phyloP scores from a whole-genome alignment of 2,888 invertebrate genomes.

The Endomychus coccineus region DNA sequence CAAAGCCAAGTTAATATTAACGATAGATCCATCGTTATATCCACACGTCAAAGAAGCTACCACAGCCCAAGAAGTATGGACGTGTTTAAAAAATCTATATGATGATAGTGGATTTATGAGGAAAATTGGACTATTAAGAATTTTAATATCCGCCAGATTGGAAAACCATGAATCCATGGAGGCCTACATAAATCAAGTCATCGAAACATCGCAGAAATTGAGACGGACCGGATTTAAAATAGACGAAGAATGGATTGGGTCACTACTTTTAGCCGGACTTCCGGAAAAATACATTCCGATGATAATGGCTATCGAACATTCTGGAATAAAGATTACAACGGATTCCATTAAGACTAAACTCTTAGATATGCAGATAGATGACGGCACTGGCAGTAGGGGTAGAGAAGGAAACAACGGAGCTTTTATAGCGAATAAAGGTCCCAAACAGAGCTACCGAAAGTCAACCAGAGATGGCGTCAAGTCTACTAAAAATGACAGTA shows the following conservation, averaged over 20 bases:
- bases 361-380: constrained; percentile 8
- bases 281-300: constrained; percentile 23
- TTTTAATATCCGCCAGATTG: constrained; percentile 24
- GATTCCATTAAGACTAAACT: constrained; percentile 29
- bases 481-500: not conserved
- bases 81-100: constrained; percentile 22
- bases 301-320: constrained; percentile 29
- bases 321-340: constrained; percentile 24
- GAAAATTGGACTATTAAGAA: constrained; percentile 27
- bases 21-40: constrained; percentile 24
- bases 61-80: constrained; percentile 24
- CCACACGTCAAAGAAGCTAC: constrained; percentile 23
- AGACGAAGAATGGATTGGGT: constrained; percentile 27
- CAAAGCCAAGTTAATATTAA: constrained; percentile 25
- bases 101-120: constrained; percentile 27
- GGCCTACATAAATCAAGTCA: constrained; percentile 28
- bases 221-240: constrained; percentile 27
- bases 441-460: constrained; percentile 4
- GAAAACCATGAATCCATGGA: constrained; percentile 28
- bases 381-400: constrained; percentile 1
- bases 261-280: constrained; percentile 27
- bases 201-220: constrained; percentile 27
- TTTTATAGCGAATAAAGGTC: no score
- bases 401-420: not conserved
- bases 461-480: constrained; percentile 1